phyloP scores from a whole-genome alignment of 2,797 vertebrate genomes.

The Smutsia temminckii region DNA sequence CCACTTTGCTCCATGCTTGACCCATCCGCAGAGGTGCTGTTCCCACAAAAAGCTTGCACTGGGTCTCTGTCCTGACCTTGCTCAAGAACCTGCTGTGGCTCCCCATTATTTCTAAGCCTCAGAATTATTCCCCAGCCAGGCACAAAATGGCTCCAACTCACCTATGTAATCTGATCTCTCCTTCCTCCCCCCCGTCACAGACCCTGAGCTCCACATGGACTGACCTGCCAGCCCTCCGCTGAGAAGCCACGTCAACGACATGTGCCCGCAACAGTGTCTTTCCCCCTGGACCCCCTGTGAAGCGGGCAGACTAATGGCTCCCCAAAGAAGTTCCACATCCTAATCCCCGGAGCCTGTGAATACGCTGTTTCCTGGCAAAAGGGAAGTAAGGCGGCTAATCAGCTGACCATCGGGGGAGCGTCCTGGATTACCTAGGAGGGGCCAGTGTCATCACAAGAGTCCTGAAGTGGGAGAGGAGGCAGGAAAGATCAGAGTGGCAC shows the following conservation, averaged over 20 bases:
- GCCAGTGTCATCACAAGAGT: neutral
- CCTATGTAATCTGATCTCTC: too few relatives aligned
- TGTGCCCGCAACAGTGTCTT: neutral
- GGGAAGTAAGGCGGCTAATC: neutral
- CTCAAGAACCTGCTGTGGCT: neutral
- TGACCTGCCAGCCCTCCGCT: neutral
- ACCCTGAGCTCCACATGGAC: neutral
- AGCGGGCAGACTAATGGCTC: neutral
- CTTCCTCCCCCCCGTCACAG: neutral
- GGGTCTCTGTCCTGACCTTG: neutral
- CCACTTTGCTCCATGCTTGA: neutral
- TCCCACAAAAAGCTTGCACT: neutral
- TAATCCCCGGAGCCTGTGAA: neutral
- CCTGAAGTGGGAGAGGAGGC: neutral
- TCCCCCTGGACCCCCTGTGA: neutral
- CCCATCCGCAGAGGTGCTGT: neutral
- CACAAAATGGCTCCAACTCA: neutral
- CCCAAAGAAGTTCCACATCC: neutral
- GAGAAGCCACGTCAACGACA: neutral
- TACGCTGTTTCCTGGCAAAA: neutral
- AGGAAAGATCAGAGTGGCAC: neutral
- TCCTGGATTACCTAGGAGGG: neutral
- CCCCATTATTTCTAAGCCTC: neutral
- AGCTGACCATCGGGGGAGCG: neutral
- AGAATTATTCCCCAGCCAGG: neutral